Evolutionary conservation across 2,888 invertebrate species (phyloP).

Genomic region (Coleophora flavipennella): DNA sequence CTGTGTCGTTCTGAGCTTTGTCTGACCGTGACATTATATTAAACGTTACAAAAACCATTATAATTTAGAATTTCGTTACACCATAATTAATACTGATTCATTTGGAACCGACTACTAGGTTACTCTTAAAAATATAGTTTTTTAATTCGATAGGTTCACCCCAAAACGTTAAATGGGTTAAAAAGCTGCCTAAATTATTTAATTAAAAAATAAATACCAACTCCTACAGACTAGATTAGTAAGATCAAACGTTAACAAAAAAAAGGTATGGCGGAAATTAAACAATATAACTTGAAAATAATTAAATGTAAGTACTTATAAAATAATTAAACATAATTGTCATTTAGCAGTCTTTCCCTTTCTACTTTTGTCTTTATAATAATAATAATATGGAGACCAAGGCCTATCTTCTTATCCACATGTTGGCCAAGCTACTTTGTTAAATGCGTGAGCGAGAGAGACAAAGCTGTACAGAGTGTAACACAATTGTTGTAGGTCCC

Average conservation of each 20-base stretch:
- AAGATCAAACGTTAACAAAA: constrained; percentile 24
- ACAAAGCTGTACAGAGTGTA: too few species aligned
- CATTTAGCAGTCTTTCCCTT: constrained; percentile 52
- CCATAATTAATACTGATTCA: too few species aligned
- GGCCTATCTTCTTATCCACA: too few species aligned
- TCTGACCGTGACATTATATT: too few species aligned
- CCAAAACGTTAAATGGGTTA: too few species aligned
- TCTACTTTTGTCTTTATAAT: constrained; percentile 36
- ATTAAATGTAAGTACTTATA: constrained; percentile 1
- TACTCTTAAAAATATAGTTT: too few species aligned
- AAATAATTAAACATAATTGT: constrained; percentile 20
- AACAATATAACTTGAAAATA: constrained; percentile 13
- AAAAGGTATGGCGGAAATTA: constrained; percentile 10
- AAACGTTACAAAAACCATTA: too few species aligned
- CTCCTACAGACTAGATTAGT: constrained; percentile 38
- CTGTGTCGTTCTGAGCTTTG: too few species aligned
- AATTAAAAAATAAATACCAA: constrained; percentile 14
- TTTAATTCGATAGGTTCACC: too few species aligned
- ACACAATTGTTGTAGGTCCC: too few species aligned
- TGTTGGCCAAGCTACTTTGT: constrained; percentile 1
- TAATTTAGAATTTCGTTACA: too few species aligned
- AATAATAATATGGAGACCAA: neutral
- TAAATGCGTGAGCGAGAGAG: neutral
- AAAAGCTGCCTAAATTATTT: constrained; percentile 15
- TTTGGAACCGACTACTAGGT: too few species aligned